A percentile compares a stretch with the other conserved stretches of the same genome.
phyloP scores from a whole-genome alignment of 2,113 vertebrate genomes.

The Lonchura striata region DNA sequence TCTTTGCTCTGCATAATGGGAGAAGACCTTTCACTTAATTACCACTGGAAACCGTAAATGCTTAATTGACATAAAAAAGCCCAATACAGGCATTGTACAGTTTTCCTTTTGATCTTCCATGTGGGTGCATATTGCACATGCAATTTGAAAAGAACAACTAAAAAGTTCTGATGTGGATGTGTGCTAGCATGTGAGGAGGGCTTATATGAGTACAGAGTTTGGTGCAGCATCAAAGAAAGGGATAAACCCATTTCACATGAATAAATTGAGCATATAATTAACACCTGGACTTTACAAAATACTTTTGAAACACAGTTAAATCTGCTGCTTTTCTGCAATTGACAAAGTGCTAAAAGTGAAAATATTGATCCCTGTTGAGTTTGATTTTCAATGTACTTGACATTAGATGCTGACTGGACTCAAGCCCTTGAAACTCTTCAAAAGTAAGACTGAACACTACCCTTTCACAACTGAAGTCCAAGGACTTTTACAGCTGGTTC shows the following conservation, averaged over 20 bases:
- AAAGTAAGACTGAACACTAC: not conserved
- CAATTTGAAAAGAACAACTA: constrained; percentile 33
- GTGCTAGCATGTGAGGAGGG: constrained; percentile 8
- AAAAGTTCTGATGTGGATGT: not conserved
- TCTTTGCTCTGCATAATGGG: not conserved
- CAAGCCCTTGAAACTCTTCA: not conserved
- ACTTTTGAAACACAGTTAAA: constrained; percentile 23
- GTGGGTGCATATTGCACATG: constrained; percentile 34
- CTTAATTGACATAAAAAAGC: constrained; percentile 56
- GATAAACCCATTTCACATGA: constrained; percentile 45
- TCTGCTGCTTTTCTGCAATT: not conserved
- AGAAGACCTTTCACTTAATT: constrained; percentile 42
- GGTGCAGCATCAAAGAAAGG: constrained; percentile 19
- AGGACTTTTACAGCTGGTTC: not conserved
- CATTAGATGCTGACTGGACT: not conserved
- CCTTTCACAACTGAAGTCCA: not conserved
- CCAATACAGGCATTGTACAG: constrained; percentile 50
- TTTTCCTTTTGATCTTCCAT: constrained; percentile 58
- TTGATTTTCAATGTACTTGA: not conserved
- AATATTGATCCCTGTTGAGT: not conserved
- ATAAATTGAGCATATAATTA: constrained; percentile 64
- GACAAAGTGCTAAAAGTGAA: not conserved
- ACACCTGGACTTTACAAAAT: constrained; percentile 54
- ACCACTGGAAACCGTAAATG: not conserved
- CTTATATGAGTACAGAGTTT: constrained; percentile 6